A percentile compares a stretch with the other conserved stretches of the same genome.
Conservation (phyloP, 2,888 invertebrate species). For the Sarcophaga subvicina region DNA sequence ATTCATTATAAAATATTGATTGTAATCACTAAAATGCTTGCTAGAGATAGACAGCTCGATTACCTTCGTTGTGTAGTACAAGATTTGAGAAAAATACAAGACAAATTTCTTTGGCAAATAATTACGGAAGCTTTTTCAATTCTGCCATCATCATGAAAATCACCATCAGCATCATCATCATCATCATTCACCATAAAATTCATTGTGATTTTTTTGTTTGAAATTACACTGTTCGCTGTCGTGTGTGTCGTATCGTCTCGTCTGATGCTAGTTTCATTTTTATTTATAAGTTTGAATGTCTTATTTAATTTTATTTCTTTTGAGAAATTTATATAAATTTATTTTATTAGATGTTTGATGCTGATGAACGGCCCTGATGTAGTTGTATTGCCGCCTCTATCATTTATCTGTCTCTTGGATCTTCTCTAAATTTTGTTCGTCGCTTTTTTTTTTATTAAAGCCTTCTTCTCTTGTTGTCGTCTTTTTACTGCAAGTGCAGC, state of each 20-base stretch:
- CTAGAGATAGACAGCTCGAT: background rate
- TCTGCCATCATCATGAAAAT: conserved; percentile 33
- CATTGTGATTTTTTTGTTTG: conserved; percentile 16
- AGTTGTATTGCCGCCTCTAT: conserved; percentile 12
- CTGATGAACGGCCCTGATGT: conserved; percentile 39
- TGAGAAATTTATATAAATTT: conserved; percentile 8
- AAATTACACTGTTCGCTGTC: conserved; percentile 18
- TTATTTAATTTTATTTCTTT: conserved; percentile 18
- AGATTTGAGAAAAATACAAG: too few relatives aligned
- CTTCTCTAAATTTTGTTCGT: background rate
- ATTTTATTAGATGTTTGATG: conserved; percentile 14
- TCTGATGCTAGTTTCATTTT: conserved; percentile 14
- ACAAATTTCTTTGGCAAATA: conserved; percentile 44
- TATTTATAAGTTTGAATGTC: conserved; percentile 2
- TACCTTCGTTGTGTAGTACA: background rate
- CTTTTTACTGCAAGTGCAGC: background rate
- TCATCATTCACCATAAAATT: conserved; percentile 10
- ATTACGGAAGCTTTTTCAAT: conserved; percentile 37
- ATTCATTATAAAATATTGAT: too few relatives aligned
- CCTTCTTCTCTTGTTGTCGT: background rate
- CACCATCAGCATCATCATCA: background rate
- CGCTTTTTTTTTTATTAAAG: background rate
- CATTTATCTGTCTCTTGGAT: conserved; percentile 2
- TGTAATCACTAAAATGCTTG: too few relatives aligned
- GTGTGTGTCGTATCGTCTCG: background rate